These are phyloP conservation scores for Lytechinus pictus DNA, from an alignment of 35 echinoderm and acorn worm species.

Conservation along the genomic window DNA sequence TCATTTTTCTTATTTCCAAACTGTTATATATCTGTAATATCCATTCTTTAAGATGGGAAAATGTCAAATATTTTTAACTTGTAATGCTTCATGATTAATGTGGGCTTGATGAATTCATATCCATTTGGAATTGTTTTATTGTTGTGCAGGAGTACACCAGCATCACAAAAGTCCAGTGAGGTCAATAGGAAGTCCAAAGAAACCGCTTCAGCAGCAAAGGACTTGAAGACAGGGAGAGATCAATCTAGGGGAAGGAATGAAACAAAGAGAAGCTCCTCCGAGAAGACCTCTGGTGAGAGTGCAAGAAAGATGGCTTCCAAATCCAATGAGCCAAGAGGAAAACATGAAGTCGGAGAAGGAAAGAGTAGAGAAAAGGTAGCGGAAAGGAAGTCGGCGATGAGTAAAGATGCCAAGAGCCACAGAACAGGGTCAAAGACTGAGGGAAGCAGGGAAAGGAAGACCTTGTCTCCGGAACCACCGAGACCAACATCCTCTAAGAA, in stretches of 20 bases:
- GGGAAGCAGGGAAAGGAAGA: constrained; percentile 16
- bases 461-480: neutral
- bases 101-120: neutral
- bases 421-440: neutral
- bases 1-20: too few relatives aligned
- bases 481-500: constrained; percentile 5
- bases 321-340: neutral
- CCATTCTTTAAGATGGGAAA: too few relatives aligned
- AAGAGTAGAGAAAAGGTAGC: constrained; percentile 22
- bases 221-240: neutral
- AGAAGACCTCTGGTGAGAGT: neutral
- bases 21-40: too few relatives aligned
- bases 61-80: too few relatives aligned
- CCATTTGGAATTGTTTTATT: neutral
- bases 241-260: constrained; percentile 3
- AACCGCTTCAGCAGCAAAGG: neutral
- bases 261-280: neutral
- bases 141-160: neutral
- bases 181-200: constrained; percentile 19
- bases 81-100: neutral
- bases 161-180: constrained; percentile 14
- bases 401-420: neutral
- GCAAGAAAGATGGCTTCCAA: neutral
- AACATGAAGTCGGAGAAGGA: neutral
- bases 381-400: neutral